Evolutionary conservation across 1,140 invertebrate species (phyloP), one percentile per base, ranked within the genome.

Genomic region (Diorhabda sublineata): DNA sequence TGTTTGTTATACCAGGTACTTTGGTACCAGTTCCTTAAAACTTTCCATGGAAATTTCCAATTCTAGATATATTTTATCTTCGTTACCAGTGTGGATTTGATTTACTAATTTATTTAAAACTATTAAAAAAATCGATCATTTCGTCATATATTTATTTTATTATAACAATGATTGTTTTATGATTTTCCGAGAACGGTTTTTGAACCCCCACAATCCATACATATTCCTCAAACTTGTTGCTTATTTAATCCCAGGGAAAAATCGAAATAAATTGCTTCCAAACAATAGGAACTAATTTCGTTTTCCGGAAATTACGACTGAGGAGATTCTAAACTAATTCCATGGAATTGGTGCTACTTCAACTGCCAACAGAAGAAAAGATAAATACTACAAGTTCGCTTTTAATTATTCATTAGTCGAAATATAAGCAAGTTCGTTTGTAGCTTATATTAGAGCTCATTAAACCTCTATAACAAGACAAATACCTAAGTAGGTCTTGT

Each of bases 331-430:
- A n/a, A n/a, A 6, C 47, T 52, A 52, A 52, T 52, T 52, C n/a
- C n/a, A 52, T 52, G 47, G n/a, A 52, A 52, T 52, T 8, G n/a
- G 47, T 52, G 47, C 6, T 6, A n/a, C n/a, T 8, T n/a, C n/a
- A 52, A 52, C 47, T 52, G 47, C 47, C 47, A 52, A 52, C 47
- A 7, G 59, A 60, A 60, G 42, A 26, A 60, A 60, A 64, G 62
- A 69, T 69, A 69, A 69, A 69, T 69, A 64, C 61, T 69, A 64
- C 8, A 58, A 52, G 45, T 57, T 69, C 61, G 45, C 52, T 69
- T 69, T 69, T 69, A 69, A 69, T 69, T 69, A 69, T 69, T 62
- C 67, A 69, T 69, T 64, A 62, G 57, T 59, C 7, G 7, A 42
- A 60, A 60, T 63, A 45, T 56, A 57, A n/a, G 60, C 61, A 52